Conservation (phyloP, 2,888 invertebrate species). For the Cheiracanthium punctorium region DNA sequence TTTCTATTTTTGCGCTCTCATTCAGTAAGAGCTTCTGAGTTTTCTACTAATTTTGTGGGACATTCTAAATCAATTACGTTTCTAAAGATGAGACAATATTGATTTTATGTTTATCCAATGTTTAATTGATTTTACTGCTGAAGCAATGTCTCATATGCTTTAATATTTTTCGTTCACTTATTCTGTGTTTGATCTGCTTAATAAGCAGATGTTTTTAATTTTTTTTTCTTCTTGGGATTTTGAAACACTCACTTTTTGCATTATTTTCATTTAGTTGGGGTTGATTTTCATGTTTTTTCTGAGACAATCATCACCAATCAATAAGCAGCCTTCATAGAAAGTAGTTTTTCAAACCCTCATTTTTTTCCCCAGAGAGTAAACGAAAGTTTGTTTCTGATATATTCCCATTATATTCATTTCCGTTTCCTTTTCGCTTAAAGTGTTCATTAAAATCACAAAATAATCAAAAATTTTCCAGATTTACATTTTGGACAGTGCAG, state of each 20-base stretch:
- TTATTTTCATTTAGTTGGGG: neutral
- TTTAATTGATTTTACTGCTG: neutral
- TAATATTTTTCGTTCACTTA: neutral
- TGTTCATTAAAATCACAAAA: neutral
- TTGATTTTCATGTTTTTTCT: neutral
- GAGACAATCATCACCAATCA: conserved; percentile 3
- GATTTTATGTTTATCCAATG: too few species aligned
- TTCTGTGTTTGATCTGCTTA: neutral
- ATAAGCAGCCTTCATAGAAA: neutral
- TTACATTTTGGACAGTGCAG: neutral
- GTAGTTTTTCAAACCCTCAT: neutral
- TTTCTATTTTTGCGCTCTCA: neutral
- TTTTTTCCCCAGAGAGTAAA: conserved; percentile 1
- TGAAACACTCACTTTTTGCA: neutral
- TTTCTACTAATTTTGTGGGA: neutral
- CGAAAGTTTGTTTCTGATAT: neutral
- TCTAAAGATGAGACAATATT: neutral
- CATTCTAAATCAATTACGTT: neutral
- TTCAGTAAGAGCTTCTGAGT: neutral
- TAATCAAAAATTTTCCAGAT: conserved; percentile 1
- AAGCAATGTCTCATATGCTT: neutral
- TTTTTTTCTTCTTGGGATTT: neutral
- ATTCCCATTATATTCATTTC: conserved; percentile 16
- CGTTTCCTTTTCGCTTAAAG: neutral
- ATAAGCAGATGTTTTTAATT: neutral